Evolutionary conservation across 2,888 invertebrate species (phyloP).

Genomic region (Listrodromus nycthemerus): DNA sequence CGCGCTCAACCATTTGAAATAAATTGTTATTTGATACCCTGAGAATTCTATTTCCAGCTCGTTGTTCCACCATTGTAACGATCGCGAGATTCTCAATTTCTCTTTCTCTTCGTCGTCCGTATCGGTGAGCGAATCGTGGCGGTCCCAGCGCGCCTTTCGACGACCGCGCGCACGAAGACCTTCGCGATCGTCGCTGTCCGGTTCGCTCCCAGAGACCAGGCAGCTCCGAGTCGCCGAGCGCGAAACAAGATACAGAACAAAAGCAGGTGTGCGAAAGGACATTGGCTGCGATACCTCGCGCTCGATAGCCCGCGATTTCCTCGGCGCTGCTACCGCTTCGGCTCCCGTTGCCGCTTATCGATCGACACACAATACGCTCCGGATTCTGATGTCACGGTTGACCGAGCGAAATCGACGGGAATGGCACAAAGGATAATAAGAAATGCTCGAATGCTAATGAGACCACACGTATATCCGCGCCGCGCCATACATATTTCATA

Average conservation of each 20-base stretch:
- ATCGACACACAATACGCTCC: conserved; percentile 50
- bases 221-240: conserved; percentile 12
- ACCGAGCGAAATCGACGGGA: conserved; percentile 53
- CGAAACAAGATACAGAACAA: conserved; percentile 62
- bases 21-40: conserved; percentile 84
- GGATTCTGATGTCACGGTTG: conserved; percentile 63
- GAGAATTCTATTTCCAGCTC: conserved; percentile 81
- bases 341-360: conserved; percentile 45
- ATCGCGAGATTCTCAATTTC: conserved; percentile 39
- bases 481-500: conserved; percentile 61
- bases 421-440: conserved; percentile 52
- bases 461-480: conserved; percentile 49
- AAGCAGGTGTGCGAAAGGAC: conserved; percentile 68
- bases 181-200: conserved; percentile 59
- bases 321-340: conserved; percentile 34
- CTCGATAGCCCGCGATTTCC: conserved; percentile 8
- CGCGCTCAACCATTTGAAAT: conserved; percentile 69
- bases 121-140: conserved; percentile 56
- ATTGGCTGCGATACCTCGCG: conserved; percentile 41
- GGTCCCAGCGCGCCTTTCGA: conserved; percentile 18
- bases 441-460: conserved; percentile 66
- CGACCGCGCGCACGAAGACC: neutral
- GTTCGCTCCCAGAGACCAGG: conserved; percentile 52
- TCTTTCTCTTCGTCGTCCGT: conserved; percentile 9
- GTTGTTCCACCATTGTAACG: conserved; percentile 64